Conservation (phyloP, 2,888 invertebrate species). For the Morpho helenor region DNA sequence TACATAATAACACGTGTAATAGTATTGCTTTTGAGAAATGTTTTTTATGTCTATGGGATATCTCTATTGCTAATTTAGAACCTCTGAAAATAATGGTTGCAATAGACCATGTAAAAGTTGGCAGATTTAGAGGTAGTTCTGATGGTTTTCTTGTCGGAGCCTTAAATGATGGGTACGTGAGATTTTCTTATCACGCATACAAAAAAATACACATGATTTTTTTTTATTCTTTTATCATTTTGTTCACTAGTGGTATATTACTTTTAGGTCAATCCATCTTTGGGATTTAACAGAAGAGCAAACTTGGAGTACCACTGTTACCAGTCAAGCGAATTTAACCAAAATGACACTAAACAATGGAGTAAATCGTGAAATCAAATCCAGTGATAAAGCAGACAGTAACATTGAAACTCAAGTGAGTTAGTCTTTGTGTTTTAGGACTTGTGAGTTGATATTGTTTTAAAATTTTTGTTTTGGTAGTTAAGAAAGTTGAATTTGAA, state of each 20-base stretch:
- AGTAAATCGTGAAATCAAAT: no score
- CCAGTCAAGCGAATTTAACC: slow-evolving; percentile 34
- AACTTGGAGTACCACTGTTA: slow-evolving; percentile 43
- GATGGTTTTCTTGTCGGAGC: slow-evolving; percentile 63
- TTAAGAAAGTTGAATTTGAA: no score
- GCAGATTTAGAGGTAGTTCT: slow-evolving; percentile 47
- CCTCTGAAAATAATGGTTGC: slow-evolving; percentile 57
- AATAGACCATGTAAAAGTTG: slow-evolving; percentile 52
- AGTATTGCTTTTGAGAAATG: slow-evolving; percentile 35
- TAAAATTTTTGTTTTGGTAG: no score
- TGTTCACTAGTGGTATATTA: neutral
- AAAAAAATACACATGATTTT: neutral
- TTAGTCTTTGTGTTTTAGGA: no score
- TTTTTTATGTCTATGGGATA: slow-evolving; percentile 61
- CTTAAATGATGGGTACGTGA: slow-evolving; percentile 59
- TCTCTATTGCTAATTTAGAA: slow-evolving; percentile 48
- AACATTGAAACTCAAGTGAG: no score
- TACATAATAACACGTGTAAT: slow-evolving; percentile 42
- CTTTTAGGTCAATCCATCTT: slow-evolving; percentile 58
- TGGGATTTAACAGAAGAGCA: slow-evolving; percentile 66
- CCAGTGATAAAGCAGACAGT: no score
- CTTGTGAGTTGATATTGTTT: no score
- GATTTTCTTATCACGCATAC: no score
- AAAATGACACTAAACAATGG: slow-evolving; percentile 39
- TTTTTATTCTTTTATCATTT: no score